Base-by-base conservation (phyloP, 2,797 vertebrate species). In the Lacerta bilineata region DNA sequence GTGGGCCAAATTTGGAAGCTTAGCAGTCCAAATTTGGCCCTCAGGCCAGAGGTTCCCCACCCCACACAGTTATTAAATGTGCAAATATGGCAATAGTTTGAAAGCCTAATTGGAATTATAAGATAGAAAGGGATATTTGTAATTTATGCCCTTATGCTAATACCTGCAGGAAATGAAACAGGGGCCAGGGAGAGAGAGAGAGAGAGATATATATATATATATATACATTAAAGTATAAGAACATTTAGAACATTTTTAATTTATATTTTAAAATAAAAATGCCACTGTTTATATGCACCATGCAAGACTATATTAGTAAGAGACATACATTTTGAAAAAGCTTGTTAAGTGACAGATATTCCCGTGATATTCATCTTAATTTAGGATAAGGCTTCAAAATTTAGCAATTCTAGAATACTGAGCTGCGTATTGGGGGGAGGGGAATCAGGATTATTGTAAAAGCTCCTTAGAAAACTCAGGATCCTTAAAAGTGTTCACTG, bases 291-390 rank as follows among this genome's bases (percentile, higher is more conserved):
- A 88, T 94, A 90, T 84, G 75, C 18, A 91, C 79, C 95, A 94
- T 92, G 96, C 95, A 94, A 90, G 83, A 83, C 9, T 80, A 87
- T 90, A 87, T 95, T 94, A 95, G 95, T 90, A 69, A 55, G 15
- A 83, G 75, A 88, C 71, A 86, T 11, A 66, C 69, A 39, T 39
- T 92, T 74, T 87, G 85, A 83, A 80, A 92, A 91, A 91, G 88
- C 55, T 82, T 72, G 89, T 93, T 88, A 90, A 90, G 25, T 61
- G 23, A 5, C 77, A 92, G 88, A 74, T 66, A 55, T 18, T 33
- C 74, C 85, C 0, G 0, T 90, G 92, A 95, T 94, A 93, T 86
- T 87, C 91, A 95, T 95, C 95, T 93, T 94, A 91, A 72, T 92
- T 92, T 71, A 91, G 94, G 93, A 92, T 33, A 80, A 77, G 85